Evolutionary conservation across 2,888 invertebrate genomes (phyloP).

Genomic region (Palloptera scutellata): DNA sequence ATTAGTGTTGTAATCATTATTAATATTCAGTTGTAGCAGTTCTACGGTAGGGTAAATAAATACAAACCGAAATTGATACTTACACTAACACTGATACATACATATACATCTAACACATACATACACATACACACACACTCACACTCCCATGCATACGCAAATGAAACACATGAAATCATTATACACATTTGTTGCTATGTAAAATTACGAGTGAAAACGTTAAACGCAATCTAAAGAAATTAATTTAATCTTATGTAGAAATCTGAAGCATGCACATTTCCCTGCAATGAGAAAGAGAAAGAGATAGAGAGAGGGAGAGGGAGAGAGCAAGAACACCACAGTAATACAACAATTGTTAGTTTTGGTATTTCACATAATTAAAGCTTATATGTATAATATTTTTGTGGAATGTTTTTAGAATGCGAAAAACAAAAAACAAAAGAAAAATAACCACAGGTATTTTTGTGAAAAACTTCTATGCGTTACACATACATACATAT

Average conservation of each 20-base stretch:
- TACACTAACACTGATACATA: background rate
- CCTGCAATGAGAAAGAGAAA: background rate
- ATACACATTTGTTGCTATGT: background rate
- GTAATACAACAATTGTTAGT: background rate
- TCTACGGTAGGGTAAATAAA: background rate
- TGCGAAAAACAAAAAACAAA: too few relatives aligned
- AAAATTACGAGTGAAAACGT: background rate
- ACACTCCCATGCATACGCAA: background rate
- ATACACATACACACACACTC: background rate
- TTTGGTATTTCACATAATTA: conserved; percentile 1
- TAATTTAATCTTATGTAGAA: conserved; percentile 7
- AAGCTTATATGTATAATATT: background rate
- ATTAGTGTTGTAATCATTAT: too few relatives aligned
- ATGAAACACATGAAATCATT: background rate
- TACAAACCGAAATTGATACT: background rate
- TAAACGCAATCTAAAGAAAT: background rate
- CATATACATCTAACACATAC: background rate
- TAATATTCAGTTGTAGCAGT: background rate
- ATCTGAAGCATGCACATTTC: background rate
- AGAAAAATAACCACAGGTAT: too few relatives aligned
- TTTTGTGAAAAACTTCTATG: too few relatives aligned
- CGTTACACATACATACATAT: too few relatives aligned
- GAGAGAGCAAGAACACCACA: background rate
- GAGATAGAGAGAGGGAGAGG: background rate
- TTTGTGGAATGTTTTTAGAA: too few relatives aligned